phyloP scores from a whole-genome alignment of 2,113 vertebrate species.

The Jacana jacana region DNA sequence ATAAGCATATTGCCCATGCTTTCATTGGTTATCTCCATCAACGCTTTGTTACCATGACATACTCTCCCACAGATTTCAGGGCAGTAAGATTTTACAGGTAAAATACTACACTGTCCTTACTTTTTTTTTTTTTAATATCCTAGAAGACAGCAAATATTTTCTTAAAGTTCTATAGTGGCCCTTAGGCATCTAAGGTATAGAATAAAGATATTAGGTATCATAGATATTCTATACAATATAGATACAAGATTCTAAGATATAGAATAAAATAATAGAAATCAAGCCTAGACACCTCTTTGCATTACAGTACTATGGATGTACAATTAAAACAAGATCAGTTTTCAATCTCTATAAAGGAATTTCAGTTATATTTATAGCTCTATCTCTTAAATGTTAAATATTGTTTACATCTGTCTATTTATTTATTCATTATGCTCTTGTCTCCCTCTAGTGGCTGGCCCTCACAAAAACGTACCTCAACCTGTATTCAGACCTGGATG shows the following conservation, averaged over 20 bases:
- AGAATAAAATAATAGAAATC: too few species aligned
- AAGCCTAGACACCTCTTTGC: not conserved
- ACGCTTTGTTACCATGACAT: not conserved
- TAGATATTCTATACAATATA: too few species aligned
- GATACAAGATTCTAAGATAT: too few species aligned
- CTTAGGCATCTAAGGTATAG: not conserved
- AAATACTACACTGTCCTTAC: not conserved
- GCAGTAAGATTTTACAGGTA: not conserved
- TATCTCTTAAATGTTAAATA: not conserved
- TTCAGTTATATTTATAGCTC: not conserved
- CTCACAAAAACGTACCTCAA: not conserved
- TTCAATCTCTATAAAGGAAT: not conserved
- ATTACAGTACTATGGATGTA: not conserved
- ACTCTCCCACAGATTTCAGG: not conserved
- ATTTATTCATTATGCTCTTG: not conserved
- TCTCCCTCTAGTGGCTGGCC: conserved; percentile 12
- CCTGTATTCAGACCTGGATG: not conserved
- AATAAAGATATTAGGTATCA: too few species aligned
- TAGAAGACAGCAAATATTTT: not conserved
- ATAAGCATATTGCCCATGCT: too few species aligned
- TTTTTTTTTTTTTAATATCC: not conserved
- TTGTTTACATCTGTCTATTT: not conserved
- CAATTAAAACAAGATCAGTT: not conserved
- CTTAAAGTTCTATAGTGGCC: not conserved
- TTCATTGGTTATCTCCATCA: too few species aligned